phyloP scores from a whole-genome alignment of 2,113 vertebrate species.

The Diadophis punctatus region DNA sequence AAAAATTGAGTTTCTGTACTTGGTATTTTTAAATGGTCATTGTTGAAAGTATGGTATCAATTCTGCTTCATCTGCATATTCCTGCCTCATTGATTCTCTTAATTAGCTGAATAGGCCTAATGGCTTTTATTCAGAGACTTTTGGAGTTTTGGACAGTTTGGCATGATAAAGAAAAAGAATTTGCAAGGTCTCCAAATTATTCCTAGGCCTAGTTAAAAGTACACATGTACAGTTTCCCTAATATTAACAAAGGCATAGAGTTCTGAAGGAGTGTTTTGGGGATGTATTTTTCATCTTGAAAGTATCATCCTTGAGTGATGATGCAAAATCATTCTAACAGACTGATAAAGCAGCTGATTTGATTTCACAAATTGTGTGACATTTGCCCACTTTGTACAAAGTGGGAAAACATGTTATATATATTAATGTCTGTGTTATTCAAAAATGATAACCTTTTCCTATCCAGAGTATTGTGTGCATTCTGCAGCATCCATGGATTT shows the following conservation, averaged over 20 bases:
- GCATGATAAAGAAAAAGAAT: not conserved
- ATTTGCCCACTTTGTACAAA: not conserved
- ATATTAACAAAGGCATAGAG: not conserved
- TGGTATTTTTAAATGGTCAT: not conserved
- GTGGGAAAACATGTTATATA: not conserved
- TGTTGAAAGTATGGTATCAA: conserved; percentile 4
- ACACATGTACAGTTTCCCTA: conserved; percentile 7
- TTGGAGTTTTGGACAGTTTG: conserved; percentile 5
- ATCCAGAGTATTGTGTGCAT: not conserved
- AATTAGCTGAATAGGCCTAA: not conserved
- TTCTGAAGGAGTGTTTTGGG: not conserved
- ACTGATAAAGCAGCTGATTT: conserved; percentile 26
- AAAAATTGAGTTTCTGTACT: not conserved
- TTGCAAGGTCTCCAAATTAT: not conserved
- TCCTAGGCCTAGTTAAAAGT: conserved; percentile 15
- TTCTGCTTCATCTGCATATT: conserved; percentile 1
- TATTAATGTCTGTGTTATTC: not conserved
- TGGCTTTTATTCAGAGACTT: not conserved
- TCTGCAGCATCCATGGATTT: not conserved
- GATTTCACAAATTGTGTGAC: conserved; percentile 28
- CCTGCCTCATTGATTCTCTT: not conserved
- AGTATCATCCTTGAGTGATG: conserved; percentile 22
- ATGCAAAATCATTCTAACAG: conserved; percentile 18
- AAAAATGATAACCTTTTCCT: not conserved
- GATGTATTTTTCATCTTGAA: conserved; percentile 27